Evolutionary conservation across 2,888 invertebrate species (phyloP).

Genomic region (Tryphoninae sp.): DNA sequence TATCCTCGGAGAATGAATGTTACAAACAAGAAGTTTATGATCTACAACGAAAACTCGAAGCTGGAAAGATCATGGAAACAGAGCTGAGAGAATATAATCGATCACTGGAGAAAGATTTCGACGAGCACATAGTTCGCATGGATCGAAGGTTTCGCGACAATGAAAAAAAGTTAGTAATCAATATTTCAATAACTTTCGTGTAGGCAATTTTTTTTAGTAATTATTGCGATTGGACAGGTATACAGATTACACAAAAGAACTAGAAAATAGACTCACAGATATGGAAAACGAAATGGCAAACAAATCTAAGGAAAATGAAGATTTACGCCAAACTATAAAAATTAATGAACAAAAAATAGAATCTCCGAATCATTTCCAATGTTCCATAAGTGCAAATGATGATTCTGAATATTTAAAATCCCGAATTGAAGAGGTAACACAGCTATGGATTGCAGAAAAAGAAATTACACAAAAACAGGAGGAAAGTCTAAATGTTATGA

Average conservation of each 20-base stretch:
- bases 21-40: slow-evolving; percentile 69
- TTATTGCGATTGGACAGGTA: slow-evolving; percentile 40
- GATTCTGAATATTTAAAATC: slow-evolving; percentile 41
- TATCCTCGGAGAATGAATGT: slow-evolving; percentile 65
- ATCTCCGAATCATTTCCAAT: slow-evolving; percentile 22
- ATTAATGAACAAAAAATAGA: slow-evolving; percentile 53
- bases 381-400: slow-evolving; percentile 39
- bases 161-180: slow-evolving; percentile 61
- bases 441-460: slow-evolving; percentile 59
- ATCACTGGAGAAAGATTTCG: slow-evolving; percentile 62
- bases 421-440: slow-evolving; percentile 57
- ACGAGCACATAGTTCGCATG: slow-evolving; percentile 20
- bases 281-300: slow-evolving; percentile 50
- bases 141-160: slow-evolving; percentile 58
- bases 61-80: slow-evolving; percentile 62
- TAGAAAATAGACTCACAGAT: slow-evolving; percentile 58
- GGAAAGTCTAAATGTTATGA: slow-evolving; percentile 46
- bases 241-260: slow-evolving; percentile 32
- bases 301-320: slow-evolving; percentile 50
- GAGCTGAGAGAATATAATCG: slow-evolving; percentile 69
- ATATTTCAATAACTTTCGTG: no score
- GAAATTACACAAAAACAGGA: slow-evolving; percentile 56
- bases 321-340: slow-evolving; percentile 51
- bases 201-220: no score
- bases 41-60: slow-evolving; percentile 67